Percentiles rank a stretch among this genome's conserved stretches.
These are phyloP conservation scores for Meganola albula DNA, from an alignment of 2,888 invertebrate genomes.

Conservation along the genomic window DNA sequence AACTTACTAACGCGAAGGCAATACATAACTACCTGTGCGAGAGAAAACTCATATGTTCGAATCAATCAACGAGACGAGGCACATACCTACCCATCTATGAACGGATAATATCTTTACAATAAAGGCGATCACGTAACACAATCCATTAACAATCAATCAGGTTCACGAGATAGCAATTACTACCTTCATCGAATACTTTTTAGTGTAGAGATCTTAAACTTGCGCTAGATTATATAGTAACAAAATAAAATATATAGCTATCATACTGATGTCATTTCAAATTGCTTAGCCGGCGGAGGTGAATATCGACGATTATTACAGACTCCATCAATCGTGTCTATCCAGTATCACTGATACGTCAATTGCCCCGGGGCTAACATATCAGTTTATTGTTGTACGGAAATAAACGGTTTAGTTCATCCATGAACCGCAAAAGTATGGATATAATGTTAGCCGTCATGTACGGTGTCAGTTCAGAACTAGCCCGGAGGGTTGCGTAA, in stretches of 20 bases:
- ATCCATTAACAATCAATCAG: conserved; percentile 57
- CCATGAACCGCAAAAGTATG: conserved; percentile 42
- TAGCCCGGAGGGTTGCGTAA: conserved; percentile 53
- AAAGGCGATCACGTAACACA: conserved; percentile 43
- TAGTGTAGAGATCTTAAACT: conserved; percentile 31
- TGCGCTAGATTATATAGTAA: conserved; percentile 36
- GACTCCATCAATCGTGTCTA: conserved; percentile 43
- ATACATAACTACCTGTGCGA: conserved; percentile 17
- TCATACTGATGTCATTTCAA: conserved; percentile 50
- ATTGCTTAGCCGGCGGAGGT: conserved; percentile 44
- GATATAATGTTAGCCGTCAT: conserved; percentile 51
- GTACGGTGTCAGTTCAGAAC: conserved; percentile 46
- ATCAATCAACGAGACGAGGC: conserved; percentile 32
- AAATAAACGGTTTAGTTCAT: conserved; percentile 45
- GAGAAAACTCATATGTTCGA: conserved; percentile 29
- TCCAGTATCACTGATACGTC: conserved; percentile 52
- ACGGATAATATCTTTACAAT: conserved; percentile 32
- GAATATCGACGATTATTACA: conserved; percentile 50
- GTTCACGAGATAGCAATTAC: conserved; percentile 34
- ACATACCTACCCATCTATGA: conserved; percentile 14
- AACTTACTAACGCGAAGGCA: conserved; percentile 15
- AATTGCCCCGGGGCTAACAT: conserved; percentile 44
- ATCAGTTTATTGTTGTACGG: conserved; percentile 58
- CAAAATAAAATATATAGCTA: conserved; percentile 45
- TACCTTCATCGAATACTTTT: conserved; percentile 37